A percentile compares a stretch with the other conserved stretches of the same genome.
phyloP scores from a whole-genome alignment of 2,113 vertebrate species.

The Typhlomys cinereus region DNA sequence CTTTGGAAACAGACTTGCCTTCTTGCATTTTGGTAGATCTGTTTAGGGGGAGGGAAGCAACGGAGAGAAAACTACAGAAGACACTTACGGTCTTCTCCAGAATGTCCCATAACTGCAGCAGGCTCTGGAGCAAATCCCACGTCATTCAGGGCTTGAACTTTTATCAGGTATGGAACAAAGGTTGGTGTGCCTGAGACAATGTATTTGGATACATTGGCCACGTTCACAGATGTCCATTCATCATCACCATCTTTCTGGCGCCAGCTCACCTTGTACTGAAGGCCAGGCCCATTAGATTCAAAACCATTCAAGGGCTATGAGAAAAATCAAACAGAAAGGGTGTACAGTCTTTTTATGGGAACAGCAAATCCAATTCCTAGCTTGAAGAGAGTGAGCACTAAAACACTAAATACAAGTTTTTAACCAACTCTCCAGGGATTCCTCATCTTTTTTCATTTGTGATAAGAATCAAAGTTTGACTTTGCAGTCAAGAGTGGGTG shows the following conservation, averaged over 20 bases:
- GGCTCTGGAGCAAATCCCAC: conserved; percentile 92
- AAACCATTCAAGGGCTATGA: conserved; percentile 91
- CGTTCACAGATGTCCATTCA: conserved; percentile 91
- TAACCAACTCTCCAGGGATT: not conserved
- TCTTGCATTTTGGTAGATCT: not conserved
- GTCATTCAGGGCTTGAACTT: conserved; percentile 94
- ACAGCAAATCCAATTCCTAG: conserved; percentile 9
- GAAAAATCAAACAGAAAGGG: conserved; percentile 29
- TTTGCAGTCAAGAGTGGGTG: not conserved
- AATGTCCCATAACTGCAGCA: conserved; percentile 87
- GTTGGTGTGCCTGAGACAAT: conserved; percentile 95
- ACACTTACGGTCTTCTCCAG: conserved; percentile 97
- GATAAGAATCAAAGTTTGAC: conserved; percentile 18
- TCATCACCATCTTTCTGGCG: conserved; percentile 91
- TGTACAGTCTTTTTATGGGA: not conserved
- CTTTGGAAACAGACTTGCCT: conserved; percentile 4
- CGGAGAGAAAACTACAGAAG: not conserved
- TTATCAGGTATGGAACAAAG: conserved; percentile 94
- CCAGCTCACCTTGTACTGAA: conserved; percentile 96
- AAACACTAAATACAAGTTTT: not conserved
- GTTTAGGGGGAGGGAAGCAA: not conserved
- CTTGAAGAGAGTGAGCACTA: not conserved
- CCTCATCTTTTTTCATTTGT: not conserved
- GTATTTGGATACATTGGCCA: conserved; percentile 95
- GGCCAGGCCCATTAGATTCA: conserved; percentile 94